These are phyloP conservation scores for Netelia inedita DNA, from an alignment of 2,888 invertebrate genomes.

Conservation along the genomic window DNA sequence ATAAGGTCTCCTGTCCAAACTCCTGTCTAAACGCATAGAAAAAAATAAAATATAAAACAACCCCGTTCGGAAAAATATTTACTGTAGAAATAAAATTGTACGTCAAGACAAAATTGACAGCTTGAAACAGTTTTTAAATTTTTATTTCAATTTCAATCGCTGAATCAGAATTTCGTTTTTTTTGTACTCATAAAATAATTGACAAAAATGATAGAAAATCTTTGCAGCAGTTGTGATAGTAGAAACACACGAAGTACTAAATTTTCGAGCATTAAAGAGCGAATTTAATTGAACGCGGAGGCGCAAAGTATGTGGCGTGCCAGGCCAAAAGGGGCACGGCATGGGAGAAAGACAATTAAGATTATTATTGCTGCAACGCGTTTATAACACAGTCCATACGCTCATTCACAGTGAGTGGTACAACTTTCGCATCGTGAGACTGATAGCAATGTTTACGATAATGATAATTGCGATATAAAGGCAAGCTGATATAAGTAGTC, in stretches of 20 bases:
- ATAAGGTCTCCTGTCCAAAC: too few relatives aligned
- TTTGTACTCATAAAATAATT: too few relatives aligned
- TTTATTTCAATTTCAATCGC: too few relatives aligned
- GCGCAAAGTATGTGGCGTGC: constrained; percentile 74
- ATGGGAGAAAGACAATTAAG: constrained; percentile 75
- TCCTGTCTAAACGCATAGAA: background rate
- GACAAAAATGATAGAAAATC: too few relatives aligned
- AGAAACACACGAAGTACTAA: too few relatives aligned
- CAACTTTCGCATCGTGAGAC: constrained; percentile 70
- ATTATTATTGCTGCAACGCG: constrained; percentile 74
- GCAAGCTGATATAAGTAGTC: constrained; percentile 40
- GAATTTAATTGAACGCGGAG: constrained; percentile 74
- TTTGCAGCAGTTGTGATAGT: too few relatives aligned
- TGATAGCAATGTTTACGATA: constrained; percentile 75
- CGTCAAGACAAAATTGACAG: too few relatives aligned
- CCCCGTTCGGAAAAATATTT: too few relatives aligned
- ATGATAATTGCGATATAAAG: constrained; percentile 78
- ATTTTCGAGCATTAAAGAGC: constrained; percentile 59
- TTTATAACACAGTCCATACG: constrained; percentile 42
- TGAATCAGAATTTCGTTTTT: too few relatives aligned
- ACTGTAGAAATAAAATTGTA: too few relatives aligned
- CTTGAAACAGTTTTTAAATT: too few relatives aligned
- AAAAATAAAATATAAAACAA: too few relatives aligned
- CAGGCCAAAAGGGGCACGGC: constrained; percentile 48
- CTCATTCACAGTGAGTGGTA: constrained; percentile 23